Evolutionary conservation across 2,888 invertebrate species (phyloP), one percentile per base, ranked within the genome.

Genomic region (Liposcelis brunnea): DNA sequence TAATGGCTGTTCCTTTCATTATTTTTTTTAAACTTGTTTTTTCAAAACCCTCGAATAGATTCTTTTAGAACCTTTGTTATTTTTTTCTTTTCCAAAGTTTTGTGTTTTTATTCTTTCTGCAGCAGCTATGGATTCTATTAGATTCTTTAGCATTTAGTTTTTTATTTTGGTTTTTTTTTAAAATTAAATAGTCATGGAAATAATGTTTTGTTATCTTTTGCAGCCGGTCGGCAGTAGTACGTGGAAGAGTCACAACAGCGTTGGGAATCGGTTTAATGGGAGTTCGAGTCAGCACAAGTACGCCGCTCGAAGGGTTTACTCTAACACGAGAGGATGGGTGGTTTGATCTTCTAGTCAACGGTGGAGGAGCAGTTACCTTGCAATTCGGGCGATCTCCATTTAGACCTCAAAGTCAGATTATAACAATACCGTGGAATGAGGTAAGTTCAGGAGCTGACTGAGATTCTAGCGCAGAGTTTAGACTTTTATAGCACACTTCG

Each of bases 301-400:
- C 86, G 3, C 83, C 91, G n/a, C 71, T 89, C 42, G 94, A 93
- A 69, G 97, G 97, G 11, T 94, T 93, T 66, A 97, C 97, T 0
- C 65, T 91, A 48, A 90, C 91, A 2, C 70, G 89, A 48, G 86
- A 87, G 53, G 89, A 89, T 56, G 90, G 90, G 43, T 89, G 87
- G 87, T 99, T 98, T 68, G 98, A 99, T 67, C 73, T 99, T 43
- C 73, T 98, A 59, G 95, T 98, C 12, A 98, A 99, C 64, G 98
- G 98, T n/a, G 98, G 97, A 1, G 94, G 94, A 0, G 90, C 93
- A 1, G 89, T 98, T 2, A 91, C 87, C 0, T 67, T 98, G 43
- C 87, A 91, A 61, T 95, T 98, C 59, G 91, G 94, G 47, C 72
- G 90, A 48, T 80, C 86, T 35, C 90, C 90, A 1, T 91, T 91